Conservation (phyloP, 2,888 invertebrate species). For the Rhimphoctona megacephalus region DNA sequence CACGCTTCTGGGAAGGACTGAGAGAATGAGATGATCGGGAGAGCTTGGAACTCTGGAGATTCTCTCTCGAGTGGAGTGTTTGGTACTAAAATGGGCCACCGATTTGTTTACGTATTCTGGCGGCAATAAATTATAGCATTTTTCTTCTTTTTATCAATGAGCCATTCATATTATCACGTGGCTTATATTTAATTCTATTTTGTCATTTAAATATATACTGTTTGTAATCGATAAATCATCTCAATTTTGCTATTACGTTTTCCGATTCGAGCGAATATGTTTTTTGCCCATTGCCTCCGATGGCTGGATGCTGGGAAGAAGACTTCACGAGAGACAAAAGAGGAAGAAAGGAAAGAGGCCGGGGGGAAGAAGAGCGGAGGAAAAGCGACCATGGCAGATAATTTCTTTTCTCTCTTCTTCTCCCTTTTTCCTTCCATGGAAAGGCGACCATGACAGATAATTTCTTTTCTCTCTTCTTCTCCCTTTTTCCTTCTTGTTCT, state of each 20-base stretch:
- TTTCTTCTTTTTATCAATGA: not conserved
- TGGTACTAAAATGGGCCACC: slow-evolving; percentile 13
- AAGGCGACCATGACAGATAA: slow-evolving; percentile 55
- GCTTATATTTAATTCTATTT: not conserved
- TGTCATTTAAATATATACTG: too few species aligned
- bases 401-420: slow-evolving; percentile 16
- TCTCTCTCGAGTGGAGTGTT: not conserved
- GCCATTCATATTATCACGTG: too few species aligned
- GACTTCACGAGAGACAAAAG: slow-evolving; percentile 42
- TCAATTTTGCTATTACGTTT: too few species aligned
- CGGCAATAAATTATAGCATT: not conserved
- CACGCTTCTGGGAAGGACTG: slow-evolving; percentile 77
- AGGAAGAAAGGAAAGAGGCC: slow-evolving; percentile 46
- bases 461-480: slow-evolving; percentile 16
- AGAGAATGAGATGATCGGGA: slow-evolving; percentile 6
- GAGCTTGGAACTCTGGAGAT: slow-evolving; percentile 1
- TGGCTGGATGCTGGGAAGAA: not conserved
- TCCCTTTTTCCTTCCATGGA: slow-evolving; percentile 40
- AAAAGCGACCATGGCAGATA: slow-evolving; percentile 67
- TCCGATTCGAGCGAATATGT: not conserved
- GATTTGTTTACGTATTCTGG: not conserved
- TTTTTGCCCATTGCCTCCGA: not conserved
- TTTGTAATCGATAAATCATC: too few species aligned
- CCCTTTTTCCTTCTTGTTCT: not conserved
- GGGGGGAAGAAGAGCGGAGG: slow-evolving; percentile 50